Conservation (phyloP, 2,888 invertebrate genomes). For the Formica aserva region DNA sequence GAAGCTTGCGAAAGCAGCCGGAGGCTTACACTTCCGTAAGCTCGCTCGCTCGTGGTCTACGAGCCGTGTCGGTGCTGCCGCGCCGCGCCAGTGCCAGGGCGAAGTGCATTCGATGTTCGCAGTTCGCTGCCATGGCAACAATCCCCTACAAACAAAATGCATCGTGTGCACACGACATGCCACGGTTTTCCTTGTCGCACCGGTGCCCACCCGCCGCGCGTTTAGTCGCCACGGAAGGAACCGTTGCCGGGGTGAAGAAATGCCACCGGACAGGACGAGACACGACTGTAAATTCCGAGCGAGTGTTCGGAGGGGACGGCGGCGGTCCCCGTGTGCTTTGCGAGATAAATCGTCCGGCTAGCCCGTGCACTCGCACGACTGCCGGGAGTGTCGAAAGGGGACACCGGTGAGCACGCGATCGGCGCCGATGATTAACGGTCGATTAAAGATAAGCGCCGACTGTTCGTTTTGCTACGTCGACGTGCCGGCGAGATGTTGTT, state of each 20-base stretch:
- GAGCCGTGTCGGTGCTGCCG: conserved; percentile 50
- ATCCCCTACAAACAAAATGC: conserved; percentile 79
- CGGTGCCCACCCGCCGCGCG: conserved; percentile 45
- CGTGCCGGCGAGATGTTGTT: conserved; percentile 44
- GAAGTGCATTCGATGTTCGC: conserved; percentile 75
- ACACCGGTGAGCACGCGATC: conserved; percentile 61
- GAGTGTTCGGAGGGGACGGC: conserved; percentile 31
- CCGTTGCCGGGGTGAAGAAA: conserved; percentile 52
- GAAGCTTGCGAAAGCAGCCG: conserved; percentile 50
- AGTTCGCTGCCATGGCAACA: conserved; percentile 76
- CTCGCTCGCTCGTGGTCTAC: conserved; percentile 44
- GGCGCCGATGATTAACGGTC: conserved; percentile 59
- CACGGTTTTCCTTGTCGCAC: conserved; percentile 46
- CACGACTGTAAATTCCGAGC: conserved; percentile 65
- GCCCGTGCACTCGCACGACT: conserved; percentile 45
- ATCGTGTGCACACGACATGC: conserved; percentile 51
- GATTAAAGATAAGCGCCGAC: conserved; percentile 62
- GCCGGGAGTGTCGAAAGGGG: conserved; percentile 60
- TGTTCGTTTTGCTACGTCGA: conserved; percentile 58
- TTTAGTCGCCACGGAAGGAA: conserved; percentile 63
- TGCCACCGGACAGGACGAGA: conserved; percentile 55
- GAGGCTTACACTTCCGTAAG: conserved; percentile 61
- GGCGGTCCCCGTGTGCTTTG: conserved; percentile 43
- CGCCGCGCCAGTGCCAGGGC: conserved; percentile 50
- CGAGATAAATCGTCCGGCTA: conserved; percentile 60